A percentile compares a stretch with the other conserved stretches of the same genome.
These are phyloP conservation scores for Telenomus remus DNA, from an alignment of 1,140 invertebrate genomes.

Conservation along the genomic window DNA sequence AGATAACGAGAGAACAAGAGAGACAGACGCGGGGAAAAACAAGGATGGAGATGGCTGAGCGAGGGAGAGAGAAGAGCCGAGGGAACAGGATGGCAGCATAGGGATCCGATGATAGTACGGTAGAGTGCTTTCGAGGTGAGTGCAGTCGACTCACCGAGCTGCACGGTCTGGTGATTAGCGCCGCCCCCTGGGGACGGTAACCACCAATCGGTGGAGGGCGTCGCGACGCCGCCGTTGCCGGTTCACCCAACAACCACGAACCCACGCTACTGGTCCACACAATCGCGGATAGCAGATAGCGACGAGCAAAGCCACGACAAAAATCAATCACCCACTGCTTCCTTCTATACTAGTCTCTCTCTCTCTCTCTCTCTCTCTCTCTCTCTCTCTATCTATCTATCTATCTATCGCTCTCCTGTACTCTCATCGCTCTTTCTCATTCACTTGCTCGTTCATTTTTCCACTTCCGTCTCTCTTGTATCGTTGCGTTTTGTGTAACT, in stretches of 20 bases:
- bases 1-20: conserved; percentile 43
- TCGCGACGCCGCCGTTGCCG: conserved; percentile 72
- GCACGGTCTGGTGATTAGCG: conserved; percentile 75
- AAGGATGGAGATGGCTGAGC: neutral
- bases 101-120: conserved; percentile 73
- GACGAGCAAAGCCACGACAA: conserved; percentile 75
- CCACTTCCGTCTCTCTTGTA: conserved; percentile 48
- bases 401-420: conserved; percentile 4
- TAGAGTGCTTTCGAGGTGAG: conserved; percentile 71
- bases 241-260: conserved; percentile 68
- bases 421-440: conserved; percentile 16
- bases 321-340: conserved; percentile 74
- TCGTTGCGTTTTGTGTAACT: conserved; percentile 34
- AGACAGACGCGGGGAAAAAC: conserved; percentile 4
- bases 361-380: conserved; percentile 43
- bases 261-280: conserved; percentile 63
- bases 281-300: conserved; percentile 73
- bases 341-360: conserved; percentile 59
- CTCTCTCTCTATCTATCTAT: too few species aligned
- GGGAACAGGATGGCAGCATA: conserved; percentile 46
- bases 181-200: conserved; percentile 74
- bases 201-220: conserved; percentile 74
- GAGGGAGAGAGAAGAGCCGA: conserved; percentile 6
- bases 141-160: conserved; percentile 74
- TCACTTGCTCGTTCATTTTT: conserved; percentile 20